Evolutionary conservation across 2,888 invertebrate species (phyloP).

Genomic region (Drosophila aldrichi): DNA sequence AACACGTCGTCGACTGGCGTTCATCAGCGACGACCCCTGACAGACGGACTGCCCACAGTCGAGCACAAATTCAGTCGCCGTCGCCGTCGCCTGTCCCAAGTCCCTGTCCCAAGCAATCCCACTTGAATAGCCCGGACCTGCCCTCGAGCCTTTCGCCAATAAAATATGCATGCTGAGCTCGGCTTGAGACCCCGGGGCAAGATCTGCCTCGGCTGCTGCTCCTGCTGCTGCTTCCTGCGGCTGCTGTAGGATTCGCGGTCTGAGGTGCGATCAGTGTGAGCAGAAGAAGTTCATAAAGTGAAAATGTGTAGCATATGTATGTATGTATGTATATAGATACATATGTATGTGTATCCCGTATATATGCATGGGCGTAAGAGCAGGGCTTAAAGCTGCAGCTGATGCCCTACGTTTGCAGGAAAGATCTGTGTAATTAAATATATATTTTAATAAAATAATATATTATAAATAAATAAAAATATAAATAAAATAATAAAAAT

Average conservation of each 20-base stretch:
- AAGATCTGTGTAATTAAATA: no score
- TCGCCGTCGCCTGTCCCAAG: slow-evolving; percentile 14
- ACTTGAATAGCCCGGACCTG: slow-evolving; percentile 39
- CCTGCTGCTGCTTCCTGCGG: slow-evolving; percentile 22
- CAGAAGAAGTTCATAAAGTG: slow-evolving; percentile 72
- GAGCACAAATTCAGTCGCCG: slow-evolving; percentile 5
- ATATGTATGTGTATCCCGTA: background rate
- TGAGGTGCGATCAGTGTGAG: slow-evolving; percentile 44
- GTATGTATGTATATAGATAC: slow-evolving; percentile 30
- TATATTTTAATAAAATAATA: no score
- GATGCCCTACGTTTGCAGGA: slow-evolving; percentile 22
- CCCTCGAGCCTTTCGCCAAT: slow-evolving; percentile 68
- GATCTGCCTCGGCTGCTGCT: slow-evolving; percentile 26
- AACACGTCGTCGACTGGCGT: slow-evolving; percentile 67
- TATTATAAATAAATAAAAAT: no score
- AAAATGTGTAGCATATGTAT: slow-evolving; percentile 71
- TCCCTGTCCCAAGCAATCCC: slow-evolving; percentile 31
- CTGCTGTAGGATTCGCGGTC: slow-evolving; percentile 12
- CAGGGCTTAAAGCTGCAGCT: background rate
- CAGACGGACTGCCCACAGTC: slow-evolving; percentile 63
- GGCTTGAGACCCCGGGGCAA: slow-evolving; percentile 62
- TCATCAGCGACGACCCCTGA: slow-evolving; percentile 71
- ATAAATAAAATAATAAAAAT: no score
- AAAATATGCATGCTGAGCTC: slow-evolving; percentile 75
- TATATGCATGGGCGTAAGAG: slow-evolving; percentile 19